Evolutionary conservation across 2,113 vertebrate genomes (phyloP), one percentile per base, ranked within the genome.

Genomic region (Micronycteris hirsuta): DNA sequence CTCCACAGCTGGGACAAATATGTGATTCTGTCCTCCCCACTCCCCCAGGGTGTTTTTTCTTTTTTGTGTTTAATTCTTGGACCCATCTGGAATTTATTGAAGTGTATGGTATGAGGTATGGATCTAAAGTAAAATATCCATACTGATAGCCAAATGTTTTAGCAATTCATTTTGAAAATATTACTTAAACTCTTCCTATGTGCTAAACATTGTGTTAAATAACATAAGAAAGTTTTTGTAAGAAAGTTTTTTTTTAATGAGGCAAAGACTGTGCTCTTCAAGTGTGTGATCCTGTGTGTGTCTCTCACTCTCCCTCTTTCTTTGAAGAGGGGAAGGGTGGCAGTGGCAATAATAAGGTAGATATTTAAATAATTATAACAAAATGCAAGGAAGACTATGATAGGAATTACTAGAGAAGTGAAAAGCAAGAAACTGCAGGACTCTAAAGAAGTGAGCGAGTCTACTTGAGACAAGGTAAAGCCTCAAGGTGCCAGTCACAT

Each of bases 91-190:
- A 97, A 96, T 96, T 97, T 96, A 96, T 97, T 97, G 93, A 94
- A 96, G 91, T 96, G 93, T 97, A 96, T 97, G 94, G 96, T 96
- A 97, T 97, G 91, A 97, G 97, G 97, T 97, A 97, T 97, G 95
- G 96, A 96, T 96, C 87, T 97, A 97, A 97, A 96, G 93, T 96
- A 96, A 96, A 97, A 90, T 96, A 91, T 96, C 93, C 85, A 90
- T 87, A 97, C 91, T 95, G 93, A 96, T 97, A 97, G 86, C 80
- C 97, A 96, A 97, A 97, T 97, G 95, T 97, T 96, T 97, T 96
- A 96, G 76, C 84, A 96, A 90, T 96, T 97, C 80, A 96, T 96
- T 96, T 96, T 96, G 93, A 93, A 97, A 90, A 90, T 96, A 87
- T 83, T 96, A 91, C 88, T 97, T 96, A 68, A 96, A 96, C 84